These are phyloP conservation scores for Megaceryle maxima DNA, from an alignment of 2,113 vertebrate species.

Conservation along the genomic window DNA sequence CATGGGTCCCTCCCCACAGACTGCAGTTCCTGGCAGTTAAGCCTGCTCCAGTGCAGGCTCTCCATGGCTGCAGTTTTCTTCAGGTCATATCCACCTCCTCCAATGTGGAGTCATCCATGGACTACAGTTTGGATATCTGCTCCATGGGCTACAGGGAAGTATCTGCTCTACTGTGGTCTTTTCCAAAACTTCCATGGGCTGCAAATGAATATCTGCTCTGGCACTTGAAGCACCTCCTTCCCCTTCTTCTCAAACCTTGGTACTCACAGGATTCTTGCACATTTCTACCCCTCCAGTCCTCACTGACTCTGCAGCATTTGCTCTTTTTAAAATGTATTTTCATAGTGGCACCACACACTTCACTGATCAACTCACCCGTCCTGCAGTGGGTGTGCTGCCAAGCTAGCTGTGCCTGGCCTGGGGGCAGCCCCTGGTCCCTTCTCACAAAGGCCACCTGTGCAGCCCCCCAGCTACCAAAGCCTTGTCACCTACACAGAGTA, in stretches of 20 bases:
- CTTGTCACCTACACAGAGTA: neutral
- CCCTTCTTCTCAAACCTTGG: neutral
- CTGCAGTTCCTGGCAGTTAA: neutral
- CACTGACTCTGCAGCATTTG: neutral
- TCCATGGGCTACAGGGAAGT: neutral
- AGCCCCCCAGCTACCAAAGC: neutral
- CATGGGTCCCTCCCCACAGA: neutral
- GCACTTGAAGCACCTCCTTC: neutral
- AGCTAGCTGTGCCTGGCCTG: neutral
- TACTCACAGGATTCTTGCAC: neutral
- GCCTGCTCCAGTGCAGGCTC: neutral
- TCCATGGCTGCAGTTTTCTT: neutral
- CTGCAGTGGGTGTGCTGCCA: neutral
- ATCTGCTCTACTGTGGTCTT: neutral
- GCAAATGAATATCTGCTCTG: neutral
- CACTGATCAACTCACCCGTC: neutral
- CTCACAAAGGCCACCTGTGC: neutral
- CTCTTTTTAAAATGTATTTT: neutral
- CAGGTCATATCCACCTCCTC: neutral
- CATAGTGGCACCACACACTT: neutral
- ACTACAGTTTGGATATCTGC: neutral
- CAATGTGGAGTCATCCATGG: rapidly evolving
- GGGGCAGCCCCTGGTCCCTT: neutral
- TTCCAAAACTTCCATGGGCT: neutral
- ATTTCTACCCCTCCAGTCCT: neutral